Base-by-base conservation (phyloP, 2,888 invertebrate genomes). In the Eupithecia subumbrata region DNA sequence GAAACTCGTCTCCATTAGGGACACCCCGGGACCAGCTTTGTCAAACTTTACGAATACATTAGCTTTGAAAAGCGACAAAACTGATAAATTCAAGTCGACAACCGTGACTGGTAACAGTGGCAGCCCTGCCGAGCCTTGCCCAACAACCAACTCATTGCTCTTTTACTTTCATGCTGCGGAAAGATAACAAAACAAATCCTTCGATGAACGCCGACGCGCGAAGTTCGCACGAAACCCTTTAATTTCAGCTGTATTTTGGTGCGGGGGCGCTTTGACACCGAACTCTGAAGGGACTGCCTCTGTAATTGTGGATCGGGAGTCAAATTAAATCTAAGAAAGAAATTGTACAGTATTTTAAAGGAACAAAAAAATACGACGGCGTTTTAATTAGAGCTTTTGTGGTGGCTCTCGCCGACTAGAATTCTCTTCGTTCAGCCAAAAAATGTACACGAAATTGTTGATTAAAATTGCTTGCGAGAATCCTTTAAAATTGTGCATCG, bases 21-120 rank as follows among this genome's bases (percentile, higher is more conserved):
- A 84, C 86, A 84, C 83, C 86, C 87, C 79, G 85, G 89, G 90
- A 89, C 88, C 83, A 86, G 89, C 90, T 92, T 90, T 91, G 85
- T 88, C 87, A 86, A 92, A 92, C 90, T 92, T 92, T 86, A 84
- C 82, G 92, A 92, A 92, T 92, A 92, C 92, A 92, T 92, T 92
- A 92, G 89, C 91, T 88, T 87, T 86, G 82, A 87, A 85, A 84
- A 87, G 85, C 87, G 87, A 88, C 90, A 87, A 85, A 88, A 89
- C 89, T 92, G 92, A 92, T 91, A 91, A 92, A 92, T 91, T 89
- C 83, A 85, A 87, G 85, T 86, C 87, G 90, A 89, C 90, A 80
- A 81, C 82, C 85, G 84, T 79, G 74, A 79, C 78, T 74, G 76
- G 73, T 52, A 81, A 77, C 78, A 67, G 77, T 72, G 68, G 30